Evolutionary conservation across 2,888 invertebrate genomes (phyloP).

Genomic region (Yponomeuta malinellus): DNA sequence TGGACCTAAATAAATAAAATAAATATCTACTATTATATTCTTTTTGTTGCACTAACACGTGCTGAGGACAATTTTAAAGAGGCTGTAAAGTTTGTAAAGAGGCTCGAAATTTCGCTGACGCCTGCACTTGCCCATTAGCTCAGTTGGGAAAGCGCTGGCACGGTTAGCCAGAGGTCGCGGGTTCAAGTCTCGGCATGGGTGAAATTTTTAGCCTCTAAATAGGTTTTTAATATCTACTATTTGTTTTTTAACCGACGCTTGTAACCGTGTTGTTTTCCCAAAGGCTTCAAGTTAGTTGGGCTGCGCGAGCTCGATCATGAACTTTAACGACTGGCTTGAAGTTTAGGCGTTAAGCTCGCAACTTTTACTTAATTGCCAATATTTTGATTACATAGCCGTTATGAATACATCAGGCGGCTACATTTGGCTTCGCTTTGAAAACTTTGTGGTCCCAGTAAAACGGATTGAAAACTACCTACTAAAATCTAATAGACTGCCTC

Average conservation of each 20-base stretch:
- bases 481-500: neutral
- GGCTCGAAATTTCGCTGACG: no score
- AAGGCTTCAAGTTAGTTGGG: constrained; percentile 46
- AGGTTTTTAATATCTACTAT: neutral
- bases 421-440: neutral
- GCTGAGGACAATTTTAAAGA: no score
- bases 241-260: constrained; percentile 23
- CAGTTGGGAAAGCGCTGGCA: no score
- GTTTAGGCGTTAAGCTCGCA: constrained; percentile 43
- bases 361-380: constrained; percentile 38
- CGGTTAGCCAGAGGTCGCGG: no score
- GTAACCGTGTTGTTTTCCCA: constrained; percentile 47
- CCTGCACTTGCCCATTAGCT: no score
- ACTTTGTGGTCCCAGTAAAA: neutral
- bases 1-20: no score
- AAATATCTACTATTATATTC: no score
- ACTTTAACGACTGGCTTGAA: constrained; percentile 48
- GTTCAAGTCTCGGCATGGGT: no score
- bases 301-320: constrained; percentile 50
- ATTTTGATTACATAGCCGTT: constrained; percentile 29
- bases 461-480: neutral
- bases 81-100: no score
- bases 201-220: no score
- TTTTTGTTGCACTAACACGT: no score
- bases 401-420: neutral